Base-by-base conservation (phyloP, 2,113 vertebrate genomes). In the Paralichthys olivaceus region DNA sequence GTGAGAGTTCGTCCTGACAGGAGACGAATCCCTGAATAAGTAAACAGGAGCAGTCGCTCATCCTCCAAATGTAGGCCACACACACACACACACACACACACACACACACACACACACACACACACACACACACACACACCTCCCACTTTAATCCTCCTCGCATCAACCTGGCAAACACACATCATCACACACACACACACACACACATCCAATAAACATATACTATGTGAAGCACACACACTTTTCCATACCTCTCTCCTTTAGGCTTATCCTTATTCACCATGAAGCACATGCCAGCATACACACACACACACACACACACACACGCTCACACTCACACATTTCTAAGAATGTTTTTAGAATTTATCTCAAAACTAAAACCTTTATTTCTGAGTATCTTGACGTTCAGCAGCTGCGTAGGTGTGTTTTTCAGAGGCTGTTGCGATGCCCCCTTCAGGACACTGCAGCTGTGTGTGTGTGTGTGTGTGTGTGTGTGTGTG, bases 71-170 rank as follows among this genome's bases (percentile, higher is more conserved):
- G 49, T 53, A 53, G 49, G 49, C 19, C 49, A 51, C 49, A 51
- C 49, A 51, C 49, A n/a, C 49, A 51, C 49, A 34, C 49, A 57
- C 81, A 64, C 40, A 66, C 26, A 66, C 59, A 43, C 20, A 37
- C 23, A 56, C 51, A 47, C 53, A 65, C 60, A 65, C 13, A 69
- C 57, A 70, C 37, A 66, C 11, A 8, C 67, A 57, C 1, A 28
- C 25, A 26, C 4, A 28, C 77, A 51, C n/a, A 4, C 54, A 34
- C 65, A 29, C 51, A 49, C 19, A 71, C 67, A 71, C 62, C 17
- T 47, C 45, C 45, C 45, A 49, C 19, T 49, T 49, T 19, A 15
- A 49, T 49, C 45, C 45, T 7, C 45, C 45, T 49, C 2, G 45
- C 45, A 49, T 49, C 45, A 49, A 49, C 14, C 17, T 49, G 45